A percentile compares a stretch with the other conserved stretches of the same genome.
phyloP scores from a whole-genome alignment of 2,888 invertebrate species.

The Ichneumoninae sp. region DNA sequence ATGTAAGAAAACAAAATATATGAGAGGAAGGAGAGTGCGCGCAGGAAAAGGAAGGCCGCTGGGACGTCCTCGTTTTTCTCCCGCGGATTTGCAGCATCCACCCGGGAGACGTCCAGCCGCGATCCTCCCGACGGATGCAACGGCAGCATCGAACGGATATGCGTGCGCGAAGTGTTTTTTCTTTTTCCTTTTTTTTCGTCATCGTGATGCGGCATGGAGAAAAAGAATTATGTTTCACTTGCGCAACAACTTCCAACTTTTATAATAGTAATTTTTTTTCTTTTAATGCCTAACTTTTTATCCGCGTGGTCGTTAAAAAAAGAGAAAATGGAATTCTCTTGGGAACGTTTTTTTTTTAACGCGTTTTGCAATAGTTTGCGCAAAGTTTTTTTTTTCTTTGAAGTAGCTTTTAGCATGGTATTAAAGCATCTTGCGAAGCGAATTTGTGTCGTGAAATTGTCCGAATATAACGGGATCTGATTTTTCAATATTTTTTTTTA shows the following conservation, averaged over 20 bases:
- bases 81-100: slow-evolving; percentile 14
- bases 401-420: neutral
- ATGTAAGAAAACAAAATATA: slow-evolving; percentile 1
- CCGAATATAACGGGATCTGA: neutral
- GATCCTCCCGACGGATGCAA: slow-evolving; percentile 13
- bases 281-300: neutral
- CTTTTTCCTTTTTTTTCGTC: no score
- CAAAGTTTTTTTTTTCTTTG: neutral
- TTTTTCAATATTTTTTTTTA: no score
- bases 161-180: neutral
- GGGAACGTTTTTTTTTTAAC: neutral
- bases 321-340: neutral
- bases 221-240: neutral
- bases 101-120: slow-evolving; percentile 19
- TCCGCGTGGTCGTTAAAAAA: neutral
- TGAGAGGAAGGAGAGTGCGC: slow-evolving; percentile 1
- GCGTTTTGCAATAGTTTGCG: neutral
- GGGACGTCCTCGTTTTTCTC: slow-evolving; percentile 45
- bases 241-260: neutral
- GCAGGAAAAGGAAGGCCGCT: slow-evolving; percentile 26
- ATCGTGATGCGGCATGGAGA: no score
- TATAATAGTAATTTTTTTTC: neutral
- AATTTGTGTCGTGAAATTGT: neutral
- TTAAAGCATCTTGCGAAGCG: neutral
- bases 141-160: neutral